Percentiles rank a stretch among this genome's conserved stretches.
Evolutionary conservation across 2,888 invertebrate genomes (phyloP).

Genomic region (Stenurella melanura): DNA sequence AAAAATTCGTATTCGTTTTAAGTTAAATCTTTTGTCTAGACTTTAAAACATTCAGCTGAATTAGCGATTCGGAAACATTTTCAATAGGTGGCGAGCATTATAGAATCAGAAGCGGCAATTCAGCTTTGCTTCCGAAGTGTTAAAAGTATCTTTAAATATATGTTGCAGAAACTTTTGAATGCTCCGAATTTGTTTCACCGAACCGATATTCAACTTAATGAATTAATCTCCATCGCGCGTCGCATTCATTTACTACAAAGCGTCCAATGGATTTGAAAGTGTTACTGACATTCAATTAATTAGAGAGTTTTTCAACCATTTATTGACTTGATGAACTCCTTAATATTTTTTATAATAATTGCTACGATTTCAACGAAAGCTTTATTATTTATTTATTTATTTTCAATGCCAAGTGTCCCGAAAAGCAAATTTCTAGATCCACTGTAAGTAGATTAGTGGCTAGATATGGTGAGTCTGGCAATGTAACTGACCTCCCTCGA

Average conservation of each 20-base stretch:
- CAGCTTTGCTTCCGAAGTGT: conserved; percentile 23
- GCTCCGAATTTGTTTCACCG: conserved; percentile 10
- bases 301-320: not conserved
- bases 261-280: not conserved
- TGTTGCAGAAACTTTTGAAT: conserved; percentile 25
- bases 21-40: conserved; percentile 45
- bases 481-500: too few relatives aligned
- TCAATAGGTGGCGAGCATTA: conserved; percentile 34
- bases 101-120: conserved; percentile 33
- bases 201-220: not conserved
- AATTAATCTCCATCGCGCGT: not conserved
- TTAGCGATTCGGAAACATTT: conserved; percentile 46
- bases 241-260: not conserved
- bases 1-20: conserved; percentile 37
- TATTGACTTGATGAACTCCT: too few relatives aligned
- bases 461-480: too few relatives aligned
- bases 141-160: conserved; percentile 36
- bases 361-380: too few relatives aligned
- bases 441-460: too few relatives aligned
- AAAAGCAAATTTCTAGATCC: too few relatives aligned
- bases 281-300: not conserved
- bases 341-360: too few relatives aligned
- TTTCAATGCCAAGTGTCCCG: too few relatives aligned
- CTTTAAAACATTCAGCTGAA: conserved; percentile 44
- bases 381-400: too few relatives aligned